Evolutionary conservation across 2,797 vertebrate genomes (phyloP).

Genomic region (Lepilemur ruficaudatus): DNA sequence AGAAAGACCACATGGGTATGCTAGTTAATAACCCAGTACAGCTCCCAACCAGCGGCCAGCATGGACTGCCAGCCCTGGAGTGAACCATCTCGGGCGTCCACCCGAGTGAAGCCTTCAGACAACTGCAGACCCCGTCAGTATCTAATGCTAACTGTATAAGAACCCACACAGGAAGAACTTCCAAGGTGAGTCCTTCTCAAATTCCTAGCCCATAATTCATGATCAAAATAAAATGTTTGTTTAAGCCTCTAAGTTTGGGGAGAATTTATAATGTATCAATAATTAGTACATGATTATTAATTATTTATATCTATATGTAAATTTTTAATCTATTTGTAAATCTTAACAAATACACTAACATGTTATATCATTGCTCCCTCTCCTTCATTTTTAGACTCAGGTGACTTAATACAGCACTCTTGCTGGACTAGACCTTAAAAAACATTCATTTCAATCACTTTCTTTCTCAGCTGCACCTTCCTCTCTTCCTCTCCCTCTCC

Average conservation of each 20-base stretch:
- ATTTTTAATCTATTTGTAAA: not conserved
- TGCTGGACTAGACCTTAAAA: not conserved
- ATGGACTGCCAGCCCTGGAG: not conserved
- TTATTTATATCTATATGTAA: not conserved
- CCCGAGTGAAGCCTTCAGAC: not conserved
- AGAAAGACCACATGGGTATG: not conserved
- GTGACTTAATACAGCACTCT: not conserved
- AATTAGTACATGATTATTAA: not conserved
- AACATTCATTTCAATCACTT: not conserved
- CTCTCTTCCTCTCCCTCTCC: no score
- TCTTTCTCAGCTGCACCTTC: not conserved
- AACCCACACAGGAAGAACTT: not conserved
- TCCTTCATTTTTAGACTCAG: not conserved
- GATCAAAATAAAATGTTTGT: not conserved
- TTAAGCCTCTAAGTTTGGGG: not conserved
- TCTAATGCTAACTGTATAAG: not conserved
- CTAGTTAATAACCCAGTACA: not conserved
- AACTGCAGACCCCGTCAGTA: not conserved
- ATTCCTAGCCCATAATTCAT: not conserved
- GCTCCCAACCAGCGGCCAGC: no score
- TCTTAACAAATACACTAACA: not conserved
- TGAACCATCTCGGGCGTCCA: not conserved
- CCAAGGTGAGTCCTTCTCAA: not conserved
- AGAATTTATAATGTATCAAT: not conserved
- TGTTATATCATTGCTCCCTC: not conserved